Base-by-base conservation (phyloP, 2,888 invertebrate species). In the Drosophila birchii region DNA sequence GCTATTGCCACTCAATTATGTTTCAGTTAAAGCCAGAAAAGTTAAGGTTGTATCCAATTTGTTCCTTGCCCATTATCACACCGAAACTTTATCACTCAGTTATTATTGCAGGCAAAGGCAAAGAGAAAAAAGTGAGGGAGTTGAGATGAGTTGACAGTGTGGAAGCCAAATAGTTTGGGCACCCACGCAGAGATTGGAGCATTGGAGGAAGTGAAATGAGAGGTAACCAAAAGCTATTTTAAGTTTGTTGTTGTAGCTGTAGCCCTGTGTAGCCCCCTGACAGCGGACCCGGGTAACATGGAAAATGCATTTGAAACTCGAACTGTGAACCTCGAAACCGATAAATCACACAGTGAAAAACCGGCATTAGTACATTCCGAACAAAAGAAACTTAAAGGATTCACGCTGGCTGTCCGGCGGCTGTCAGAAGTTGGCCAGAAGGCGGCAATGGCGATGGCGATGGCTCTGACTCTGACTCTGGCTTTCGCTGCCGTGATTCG, bases 311-410 rank as follows among this genome's bases (percentile, higher is more conserved):
- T 90, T 90, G 85, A 86, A 86, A 80, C 87, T 86, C 81, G 88
- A 86, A 86, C 86, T 88, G 80, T 88, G 88, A 88, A 84, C 86
- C 86, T 79, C 86, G 78, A 79, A 87, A 86, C 90, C 89, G 80
- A 89, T 89, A 90, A 90, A 90, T 90, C 89, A 90, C 88, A 86
- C 83, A 82, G 86, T 88, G 90, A 80, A 89, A 88, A 90, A 88
- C 88, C 81, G 83, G 86, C 80, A 90, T 88, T 88, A 86, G 83
- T 84, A 85, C 78, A 84, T 78, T 82, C 63, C 75, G 75, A 81
- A 84, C 76, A 88, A 86, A 86, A 76, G 83, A 78, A 85, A 82
- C 86, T 85, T 86, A 85, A 89, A 81, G 90, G 82, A 87, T 86
- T 88, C 87, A 74, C 78, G 79, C 78, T 79, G 86, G 66, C 75